Percentiles rank a stretch among this genome's conserved stretches.
Conservation (phyloP, 1,140 invertebrate genomes). For the Ditylenchus dipsaci region DNA sequence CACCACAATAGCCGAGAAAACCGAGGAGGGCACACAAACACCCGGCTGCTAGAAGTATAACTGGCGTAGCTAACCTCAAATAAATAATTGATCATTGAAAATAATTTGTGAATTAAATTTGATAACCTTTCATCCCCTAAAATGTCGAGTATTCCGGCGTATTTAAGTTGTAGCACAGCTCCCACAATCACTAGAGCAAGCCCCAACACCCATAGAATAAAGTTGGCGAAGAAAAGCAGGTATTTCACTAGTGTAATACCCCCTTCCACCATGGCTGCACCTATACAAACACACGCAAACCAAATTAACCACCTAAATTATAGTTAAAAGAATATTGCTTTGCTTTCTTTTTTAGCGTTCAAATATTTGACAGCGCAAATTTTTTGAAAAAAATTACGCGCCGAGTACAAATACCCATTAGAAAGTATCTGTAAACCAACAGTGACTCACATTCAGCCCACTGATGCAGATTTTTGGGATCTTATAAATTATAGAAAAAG, state of each 20-base stretch:
- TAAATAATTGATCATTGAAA: background rate
- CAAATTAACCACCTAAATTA: too few relatives aligned
- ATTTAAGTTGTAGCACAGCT: slow-evolving; percentile 55
- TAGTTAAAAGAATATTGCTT: too few relatives aligned
- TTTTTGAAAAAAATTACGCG: too few relatives aligned
- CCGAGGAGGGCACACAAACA: slow-evolving; percentile 52
- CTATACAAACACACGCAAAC: too few relatives aligned
- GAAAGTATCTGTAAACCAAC: too few relatives aligned
- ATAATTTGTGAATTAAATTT: too few relatives aligned
- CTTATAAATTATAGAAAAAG: too few relatives aligned
- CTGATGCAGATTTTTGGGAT: too few relatives aligned
- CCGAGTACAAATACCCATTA: too few relatives aligned
- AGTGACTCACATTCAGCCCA: too few relatives aligned
- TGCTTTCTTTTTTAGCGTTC: too few relatives aligned
- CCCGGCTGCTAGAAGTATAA: slow-evolving; percentile 49
- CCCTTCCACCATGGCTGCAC: slow-evolving; percentile 57
- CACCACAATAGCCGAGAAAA: slow-evolving; percentile 56
- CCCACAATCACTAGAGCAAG: slow-evolving; percentile 49
- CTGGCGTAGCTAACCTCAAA: slow-evolving; percentile 50
- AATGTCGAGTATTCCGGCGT: slow-evolving; percentile 48
- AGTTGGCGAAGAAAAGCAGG: slow-evolving; percentile 55
- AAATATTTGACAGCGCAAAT: too few relatives aligned
- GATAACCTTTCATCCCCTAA: slow-evolving; percentile 46
- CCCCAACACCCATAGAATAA: slow-evolving; percentile 52
- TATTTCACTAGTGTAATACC: slow-evolving; percentile 57